Conservation (phyloP, 1,140 invertebrate genomes). For the Drosophila subpulchrella region DNA sequence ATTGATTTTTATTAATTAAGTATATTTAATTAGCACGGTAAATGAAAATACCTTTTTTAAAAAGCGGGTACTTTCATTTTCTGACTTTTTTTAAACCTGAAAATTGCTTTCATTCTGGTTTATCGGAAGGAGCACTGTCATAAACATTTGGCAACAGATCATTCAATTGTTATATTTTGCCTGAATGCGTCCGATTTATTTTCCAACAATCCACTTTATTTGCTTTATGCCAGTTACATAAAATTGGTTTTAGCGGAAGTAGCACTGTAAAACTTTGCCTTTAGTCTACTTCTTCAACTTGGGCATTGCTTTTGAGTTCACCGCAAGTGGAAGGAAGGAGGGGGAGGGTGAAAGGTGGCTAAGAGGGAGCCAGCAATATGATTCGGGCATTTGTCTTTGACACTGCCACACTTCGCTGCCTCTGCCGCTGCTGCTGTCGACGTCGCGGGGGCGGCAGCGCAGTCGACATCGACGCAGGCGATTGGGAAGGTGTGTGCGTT, state of each 20-base stretch:
- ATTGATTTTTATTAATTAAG: not conserved
- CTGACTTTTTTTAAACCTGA: too few relatives aligned
- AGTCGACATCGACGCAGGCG: slow-evolving; percentile 34
- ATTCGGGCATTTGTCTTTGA: slow-evolving; percentile 75
- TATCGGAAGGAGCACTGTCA: not conserved
- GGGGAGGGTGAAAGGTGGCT: slow-evolving; percentile 20
- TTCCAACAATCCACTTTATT: not conserved
- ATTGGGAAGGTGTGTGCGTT: slow-evolving; percentile 67
- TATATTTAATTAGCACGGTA: too few relatives aligned
- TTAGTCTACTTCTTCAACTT: slow-evolving; percentile 39
- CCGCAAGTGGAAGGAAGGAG: slow-evolving; percentile 23
- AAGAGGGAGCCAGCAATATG: slow-evolving; percentile 51
- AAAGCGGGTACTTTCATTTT: too few relatives aligned
- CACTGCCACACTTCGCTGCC: slow-evolving; percentile 53
- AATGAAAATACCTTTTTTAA: too few relatives aligned
- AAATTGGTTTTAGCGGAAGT: not conserved
- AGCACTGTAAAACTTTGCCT: slow-evolving; percentile 29
- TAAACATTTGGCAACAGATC: not conserved
- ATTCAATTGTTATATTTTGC: not conserved
- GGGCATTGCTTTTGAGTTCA: slow-evolving; percentile 50
- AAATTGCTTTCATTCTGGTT: too few relatives aligned
- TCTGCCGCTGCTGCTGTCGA: slow-evolving; percentile 28
- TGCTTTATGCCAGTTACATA: not conserved
- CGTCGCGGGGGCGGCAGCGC: slow-evolving; percentile 38
- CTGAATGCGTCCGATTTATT: too few relatives aligned